Conservation (phyloP, 2,888 invertebrate genomes). For the Drosophila flavopinicola region DNA sequence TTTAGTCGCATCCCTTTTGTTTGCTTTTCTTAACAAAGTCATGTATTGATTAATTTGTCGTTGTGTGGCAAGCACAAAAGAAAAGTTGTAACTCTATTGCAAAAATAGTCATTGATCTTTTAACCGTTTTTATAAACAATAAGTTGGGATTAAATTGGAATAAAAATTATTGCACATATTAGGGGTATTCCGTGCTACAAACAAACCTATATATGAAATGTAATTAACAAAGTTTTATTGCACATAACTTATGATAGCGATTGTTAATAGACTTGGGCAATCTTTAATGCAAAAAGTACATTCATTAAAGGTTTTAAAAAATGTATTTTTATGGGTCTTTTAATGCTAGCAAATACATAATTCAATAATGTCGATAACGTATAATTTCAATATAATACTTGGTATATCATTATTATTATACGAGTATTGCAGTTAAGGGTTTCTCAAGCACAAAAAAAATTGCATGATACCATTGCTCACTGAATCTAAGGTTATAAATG, state of each 20-base stretch:
- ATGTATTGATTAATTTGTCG: constrained; percentile 57
- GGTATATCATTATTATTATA: too few relatives aligned
- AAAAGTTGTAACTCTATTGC: background rate
- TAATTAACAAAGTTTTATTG: background rate
- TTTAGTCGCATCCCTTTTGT: constrained; percentile 14
- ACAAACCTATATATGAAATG: background rate
- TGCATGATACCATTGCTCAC: background rate
- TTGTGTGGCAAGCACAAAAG: constrained; percentile 2
- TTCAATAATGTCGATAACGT: too few relatives aligned
- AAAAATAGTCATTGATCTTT: too few relatives aligned
- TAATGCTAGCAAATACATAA: background rate
- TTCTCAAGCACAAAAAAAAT: background rate
- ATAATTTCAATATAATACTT: background rate
- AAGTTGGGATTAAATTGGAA: background rate
- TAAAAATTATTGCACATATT: background rate
- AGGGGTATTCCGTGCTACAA: background rate
- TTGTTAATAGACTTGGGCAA: too few relatives aligned
- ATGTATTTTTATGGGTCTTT: background rate
- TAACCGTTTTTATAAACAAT: too few relatives aligned
- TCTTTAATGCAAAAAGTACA: too few relatives aligned
- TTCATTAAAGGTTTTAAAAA: background rate
- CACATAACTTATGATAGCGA: background rate
- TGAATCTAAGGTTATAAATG: background rate
- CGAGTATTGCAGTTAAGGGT: background rate
- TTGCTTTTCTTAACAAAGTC: constrained; percentile 16